Base-by-base conservation (phyloP, 30 jellyfish, hydroid and myxozoan species). In the Aurelia aurita complex sp. Pacific region DNA sequence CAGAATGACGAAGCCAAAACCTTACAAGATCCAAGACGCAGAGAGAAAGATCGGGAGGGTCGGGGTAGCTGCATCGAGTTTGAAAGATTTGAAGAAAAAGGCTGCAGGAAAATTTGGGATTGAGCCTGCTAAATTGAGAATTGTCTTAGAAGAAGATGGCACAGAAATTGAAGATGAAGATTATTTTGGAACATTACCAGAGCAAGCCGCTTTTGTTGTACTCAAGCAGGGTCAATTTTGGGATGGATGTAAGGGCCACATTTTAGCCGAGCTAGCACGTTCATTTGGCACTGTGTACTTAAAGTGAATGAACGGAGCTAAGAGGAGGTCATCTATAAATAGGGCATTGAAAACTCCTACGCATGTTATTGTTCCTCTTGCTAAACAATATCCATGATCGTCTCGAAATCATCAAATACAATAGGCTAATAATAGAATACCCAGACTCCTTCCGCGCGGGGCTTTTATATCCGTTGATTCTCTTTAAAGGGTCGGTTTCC, bases 61-160 rank as follows among this genome's bases (percentile, higher is more conserved):
- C 46, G 98, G 98, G 0, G 63, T 94, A 1, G 69, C 96, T 18
- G 98, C 98, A 1, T 64, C 92, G 8, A 77, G 75, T 67, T 70
- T 94, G 68, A 79, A 79, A 23, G 98, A 94, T 10, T 80, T 89
- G 64, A 74, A 68, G 70, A 66, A 77, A 38, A 94, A 94, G 59
- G 89, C 88, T 14, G 82, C 83, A 15, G 57, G 51, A 7, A 57
- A 61, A 33, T 67, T 83, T n/a, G 73, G 67, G 17, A 51, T 79
- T 19, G 71, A 66, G 23, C 40, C 63, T 51, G 71, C 42, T 9
- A 67, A 59, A 29, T 23, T 64, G 11, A 32, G 83, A 23, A 46
- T 92, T 32, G 94, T 86, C 63, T 79, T 94, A 60, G 98, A 92
- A 66, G 80, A 77, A 63, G 98, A 94, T 73, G 98, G 98, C 5